phyloP scores from a whole-genome alignment of 53 echinoderm and acorn worm genomes.

The Arbacia lixula region DNA sequence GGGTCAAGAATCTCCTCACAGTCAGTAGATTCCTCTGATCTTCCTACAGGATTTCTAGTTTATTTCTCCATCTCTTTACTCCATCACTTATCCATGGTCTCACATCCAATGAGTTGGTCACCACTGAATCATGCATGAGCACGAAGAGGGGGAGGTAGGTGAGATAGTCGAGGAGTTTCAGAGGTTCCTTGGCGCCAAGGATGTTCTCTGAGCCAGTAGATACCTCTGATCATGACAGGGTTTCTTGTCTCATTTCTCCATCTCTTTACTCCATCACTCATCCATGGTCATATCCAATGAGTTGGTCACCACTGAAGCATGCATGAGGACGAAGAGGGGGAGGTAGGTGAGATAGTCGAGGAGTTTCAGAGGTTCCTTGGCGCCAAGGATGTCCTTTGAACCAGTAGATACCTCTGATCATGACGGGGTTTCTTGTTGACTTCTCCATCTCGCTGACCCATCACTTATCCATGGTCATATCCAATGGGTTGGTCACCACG shows the following conservation, averaged over 20 bases:
- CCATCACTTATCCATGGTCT: conserved; percentile 6
- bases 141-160: conserved; percentile 86
- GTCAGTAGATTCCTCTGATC: neutral
- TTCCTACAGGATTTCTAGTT: neutral
- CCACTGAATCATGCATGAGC: conserved; percentile 50
- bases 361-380: conserved; percentile 66
- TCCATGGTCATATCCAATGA: neutral
- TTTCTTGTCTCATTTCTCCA: neutral
- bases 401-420: too few relatives aligned
- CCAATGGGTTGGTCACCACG: conserved; percentile 88
- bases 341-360: conserved; percentile 79
- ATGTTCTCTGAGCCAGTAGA: too few relatives aligned
- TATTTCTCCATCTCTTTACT: neutral
- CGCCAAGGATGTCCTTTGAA: conserved; percentile 68
- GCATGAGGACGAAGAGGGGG: conserved; percentile 78
- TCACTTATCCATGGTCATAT: conserved; percentile 85
- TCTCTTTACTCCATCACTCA: neutral
- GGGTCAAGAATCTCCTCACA: conserved; percentile 67
- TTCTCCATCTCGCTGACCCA: neutral
- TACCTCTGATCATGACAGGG: neutral
- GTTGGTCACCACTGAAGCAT: neutral
- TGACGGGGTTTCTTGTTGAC: neutral
- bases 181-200: conserved; percentile 68
- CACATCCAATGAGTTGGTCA: neutral
- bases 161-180: conserved; percentile 81